Base-by-base conservation (phyloP, 2,888 invertebrate genomes). In the Leptopilina syphax region DNA sequence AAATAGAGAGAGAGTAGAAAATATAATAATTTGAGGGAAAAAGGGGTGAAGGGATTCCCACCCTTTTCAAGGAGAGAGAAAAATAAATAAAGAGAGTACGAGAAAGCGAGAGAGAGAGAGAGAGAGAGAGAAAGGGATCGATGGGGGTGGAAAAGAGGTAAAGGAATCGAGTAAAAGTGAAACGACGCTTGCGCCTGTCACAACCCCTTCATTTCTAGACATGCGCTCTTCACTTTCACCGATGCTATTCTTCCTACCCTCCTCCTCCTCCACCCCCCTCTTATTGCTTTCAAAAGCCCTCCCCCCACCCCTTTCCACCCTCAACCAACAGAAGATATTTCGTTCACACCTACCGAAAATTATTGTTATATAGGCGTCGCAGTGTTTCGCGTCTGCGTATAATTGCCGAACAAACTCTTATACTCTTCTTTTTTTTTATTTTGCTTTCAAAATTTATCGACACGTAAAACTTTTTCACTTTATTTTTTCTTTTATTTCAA, bases 301-400 rank as follows among this genome's bases (percentile, higher is more conserved):
- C 66, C 65, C 77, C 67, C 79, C 79, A 80, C 81, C 83, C 83
- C 84, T 83, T 84, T 79, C 84, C 76, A 34, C 34, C 34, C 34
- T 34, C 34, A 34, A 34, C 34, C 34, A 34, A 79, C 82, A 67
- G 82, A 76, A 63, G 83, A 83, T 83, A 84, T 87, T 87, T 89
- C 86, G 90, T 91, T 91, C 89, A 90, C 91, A 91, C 91, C 91
- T 91, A 88, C 88, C 86, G 24, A 82, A 88, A 88, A 88, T 89
- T 87, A 88, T 89, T 87, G 86, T 87, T 24, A 63, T 87, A 89
- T 87, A 87, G 88, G 88, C 87, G 87, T 87, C 87, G 84, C 85
- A 86, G 86, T 88, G 90, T 87, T 87, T 88, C 90, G 90, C 88
- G 83, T 83, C 79, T 84, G 83, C 81, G 83, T 80, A 79, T 50